A percentile compares a stretch with the other conserved stretches of the same genome.
Conservation (phyloP, 1,140 invertebrate genomes). For the Dendroctonus valens region DNA sequence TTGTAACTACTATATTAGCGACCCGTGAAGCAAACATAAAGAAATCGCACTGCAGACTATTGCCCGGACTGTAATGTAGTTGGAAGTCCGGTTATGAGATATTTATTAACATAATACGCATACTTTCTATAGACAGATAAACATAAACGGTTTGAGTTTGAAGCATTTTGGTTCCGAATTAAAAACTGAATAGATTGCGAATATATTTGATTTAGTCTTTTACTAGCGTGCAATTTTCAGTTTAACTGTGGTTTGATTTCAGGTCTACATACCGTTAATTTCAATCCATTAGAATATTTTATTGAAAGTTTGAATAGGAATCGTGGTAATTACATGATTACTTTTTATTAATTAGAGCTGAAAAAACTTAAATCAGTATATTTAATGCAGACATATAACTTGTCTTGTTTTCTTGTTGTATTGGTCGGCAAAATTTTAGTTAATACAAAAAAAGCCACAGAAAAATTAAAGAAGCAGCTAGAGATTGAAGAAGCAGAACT, state of each 20-base stretch:
- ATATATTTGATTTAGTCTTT: conserved; percentile 15
- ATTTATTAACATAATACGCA: conserved; percentile 33
- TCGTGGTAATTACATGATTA: too few species aligned
- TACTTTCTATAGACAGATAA: conserved; percentile 28
- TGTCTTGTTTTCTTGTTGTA: too few species aligned
- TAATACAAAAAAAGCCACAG: too few species aligned
- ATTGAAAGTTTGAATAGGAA: neutral
- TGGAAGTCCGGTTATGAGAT: conserved; percentile 26
- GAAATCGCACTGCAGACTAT: conserved; percentile 22
- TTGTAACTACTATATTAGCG: conserved; percentile 32
- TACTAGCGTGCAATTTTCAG: neutral
- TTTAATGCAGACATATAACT: too few species aligned
- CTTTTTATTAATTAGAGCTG: too few species aligned
- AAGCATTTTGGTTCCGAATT: conserved; percentile 18
- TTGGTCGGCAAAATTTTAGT: too few species aligned
- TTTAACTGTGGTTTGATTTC: conserved; percentile 11
- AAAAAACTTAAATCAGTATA: too few species aligned
- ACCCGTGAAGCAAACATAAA: conserved; percentile 29
- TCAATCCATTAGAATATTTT: neutral
- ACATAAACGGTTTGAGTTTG: conserved; percentile 14
- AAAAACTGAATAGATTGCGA: conserved; percentile 10
- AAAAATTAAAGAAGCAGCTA: too few species aligned
- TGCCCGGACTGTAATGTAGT: conserved; percentile 17
- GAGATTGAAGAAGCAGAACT: too few species aligned
- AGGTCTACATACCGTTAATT: conserved; percentile 5